phyloP scores from a whole-genome alignment of 2,797 vertebrate genomes.

The Parauchenoglanis punctatus region DNA sequence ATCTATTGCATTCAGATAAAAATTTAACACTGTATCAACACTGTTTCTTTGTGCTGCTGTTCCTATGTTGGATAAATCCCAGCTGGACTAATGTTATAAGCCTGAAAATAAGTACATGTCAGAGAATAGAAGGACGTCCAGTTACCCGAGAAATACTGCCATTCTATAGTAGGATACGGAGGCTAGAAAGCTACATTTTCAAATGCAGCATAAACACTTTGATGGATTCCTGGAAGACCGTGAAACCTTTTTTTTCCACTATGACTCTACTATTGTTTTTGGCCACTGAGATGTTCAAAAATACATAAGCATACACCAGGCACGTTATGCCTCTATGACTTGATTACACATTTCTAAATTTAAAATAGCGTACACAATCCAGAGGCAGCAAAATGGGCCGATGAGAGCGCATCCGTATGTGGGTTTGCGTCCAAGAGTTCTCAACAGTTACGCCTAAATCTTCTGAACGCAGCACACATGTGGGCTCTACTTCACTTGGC shows the following conservation, averaged over 20 bases:
- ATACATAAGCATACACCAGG: constrained; percentile 41
- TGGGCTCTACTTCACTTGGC: constrained; percentile 12
- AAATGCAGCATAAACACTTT: constrained; percentile 32
- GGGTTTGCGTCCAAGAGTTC: constrained; percentile 16
- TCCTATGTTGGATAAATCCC: not conserved
- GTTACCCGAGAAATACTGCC: not conserved
- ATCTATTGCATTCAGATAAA: not conserved
- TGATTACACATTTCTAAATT: constrained; percentile 57
- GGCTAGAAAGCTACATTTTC: not conserved
- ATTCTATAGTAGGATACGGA: not conserved
- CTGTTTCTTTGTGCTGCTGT: not conserved
- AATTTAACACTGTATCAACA: not conserved
- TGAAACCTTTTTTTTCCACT: not conserved
- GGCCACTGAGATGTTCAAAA: constrained; percentile 42
- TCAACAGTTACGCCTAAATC: constrained; percentile 30
- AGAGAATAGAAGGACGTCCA: not conserved
- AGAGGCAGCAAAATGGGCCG: not conserved
- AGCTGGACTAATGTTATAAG: not conserved
- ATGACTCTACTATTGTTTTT: constrained; percentile 48
- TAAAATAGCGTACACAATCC: constrained; percentile 43
- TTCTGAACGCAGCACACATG: constrained; percentile 38
- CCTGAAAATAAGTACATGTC: not conserved
- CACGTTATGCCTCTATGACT: constrained; percentile 35
- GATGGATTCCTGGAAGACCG: constrained; percentile 43
- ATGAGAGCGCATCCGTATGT: constrained; percentile 11